A percentile compares a stretch with the other conserved stretches of the same genome.
Conservation (phyloP, 2,797 vertebrate species). For the Neoniphon sammara region DNA sequence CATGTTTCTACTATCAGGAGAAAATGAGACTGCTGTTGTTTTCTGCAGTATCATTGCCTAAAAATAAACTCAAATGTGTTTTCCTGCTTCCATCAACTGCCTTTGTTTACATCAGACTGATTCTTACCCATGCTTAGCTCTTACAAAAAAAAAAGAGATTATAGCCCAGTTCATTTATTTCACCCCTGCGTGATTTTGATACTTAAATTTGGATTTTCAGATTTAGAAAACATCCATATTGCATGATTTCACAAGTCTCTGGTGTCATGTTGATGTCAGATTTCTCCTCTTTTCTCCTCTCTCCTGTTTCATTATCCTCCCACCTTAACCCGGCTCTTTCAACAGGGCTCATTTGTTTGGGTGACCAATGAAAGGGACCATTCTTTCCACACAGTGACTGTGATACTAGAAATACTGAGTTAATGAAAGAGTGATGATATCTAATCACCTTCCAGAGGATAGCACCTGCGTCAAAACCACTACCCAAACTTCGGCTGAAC, state of each 20-base stretch:
- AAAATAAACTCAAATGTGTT: slow-evolving; percentile 67
- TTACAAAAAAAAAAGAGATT: neutral
- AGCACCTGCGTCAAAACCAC: slow-evolving; percentile 69
- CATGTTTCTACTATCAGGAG: slow-evolving; percentile 57
- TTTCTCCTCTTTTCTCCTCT: slow-evolving; percentile 42
- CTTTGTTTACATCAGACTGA: slow-evolving; percentile 55
- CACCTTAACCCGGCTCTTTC: slow-evolving; percentile 76
- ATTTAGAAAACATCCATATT: slow-evolving; percentile 26
- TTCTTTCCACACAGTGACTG: slow-evolving; percentile 72
- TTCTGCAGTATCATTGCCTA: slow-evolving; percentile 47
- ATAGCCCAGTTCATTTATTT: slow-evolving; percentile 12
- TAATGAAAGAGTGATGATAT: slow-evolving; percentile 86
- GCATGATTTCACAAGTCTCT: slow-evolving; percentile 42
- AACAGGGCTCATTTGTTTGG: slow-evolving; percentile 68
- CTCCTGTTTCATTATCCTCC: slow-evolving; percentile 72
- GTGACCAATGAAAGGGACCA: slow-evolving; percentile 71
- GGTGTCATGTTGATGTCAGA: slow-evolving; percentile 45
- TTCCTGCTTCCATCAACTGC: slow-evolving; percentile 58
- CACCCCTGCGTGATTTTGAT: neutral
- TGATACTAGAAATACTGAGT: slow-evolving; percentile 74
- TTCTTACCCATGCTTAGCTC: slow-evolving; percentile 34
- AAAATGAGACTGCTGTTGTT: slow-evolving; percentile 68
- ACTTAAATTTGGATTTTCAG: neutral
- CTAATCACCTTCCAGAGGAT: slow-evolving; percentile 77
- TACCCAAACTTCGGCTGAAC: slow-evolving; percentile 45